A percentile compares a stretch with the other conserved stretches of the same genome.
Conservation (phyloP, 2,888 invertebrate genomes). For the Campoletis raptor region DNA sequence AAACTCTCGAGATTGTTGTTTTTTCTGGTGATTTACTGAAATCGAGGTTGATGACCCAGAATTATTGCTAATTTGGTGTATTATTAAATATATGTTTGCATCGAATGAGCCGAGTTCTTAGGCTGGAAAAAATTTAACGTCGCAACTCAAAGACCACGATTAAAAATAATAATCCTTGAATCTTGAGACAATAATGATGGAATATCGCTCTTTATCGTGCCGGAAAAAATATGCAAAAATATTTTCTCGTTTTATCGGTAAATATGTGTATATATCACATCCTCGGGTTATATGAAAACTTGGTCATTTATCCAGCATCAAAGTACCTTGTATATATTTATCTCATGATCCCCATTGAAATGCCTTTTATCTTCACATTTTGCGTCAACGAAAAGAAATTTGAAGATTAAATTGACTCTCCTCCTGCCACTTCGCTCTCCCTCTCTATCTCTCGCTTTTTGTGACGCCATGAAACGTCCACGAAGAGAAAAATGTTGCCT, state of each 20-base stretch:
- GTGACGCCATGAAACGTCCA: conserved; percentile 9
- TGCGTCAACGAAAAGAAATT: neutral
- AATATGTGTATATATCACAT: neutral
- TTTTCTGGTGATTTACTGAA: conserved; percentile 6
- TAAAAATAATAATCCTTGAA: neutral
- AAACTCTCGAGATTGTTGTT: conserved; percentile 9
- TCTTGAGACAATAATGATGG: neutral
- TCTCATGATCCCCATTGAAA: conserved; percentile 27
- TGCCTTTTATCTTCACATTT: conserved; percentile 8
- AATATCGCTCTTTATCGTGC: neutral
- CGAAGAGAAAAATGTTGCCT: conserved; percentile 15
- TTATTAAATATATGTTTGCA: neutral
- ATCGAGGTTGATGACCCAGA: conserved; percentile 25
- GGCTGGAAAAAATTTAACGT: neutral
- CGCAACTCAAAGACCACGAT: neutral
- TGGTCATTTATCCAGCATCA: conserved; percentile 24
- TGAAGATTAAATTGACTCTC: neutral
- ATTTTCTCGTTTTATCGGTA: conserved; percentile 5
- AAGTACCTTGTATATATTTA: conserved; percentile 10
- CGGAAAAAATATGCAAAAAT: neutral
- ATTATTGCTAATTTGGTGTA: neutral
- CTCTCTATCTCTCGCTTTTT: neutral
- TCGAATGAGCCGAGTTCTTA: neutral
- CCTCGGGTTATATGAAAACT: neutral
- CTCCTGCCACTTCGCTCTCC: neutral